phyloP scores from a whole-genome alignment of 2,797 vertebrate species.

The Pipistrellus pipistrellus region DNA sequence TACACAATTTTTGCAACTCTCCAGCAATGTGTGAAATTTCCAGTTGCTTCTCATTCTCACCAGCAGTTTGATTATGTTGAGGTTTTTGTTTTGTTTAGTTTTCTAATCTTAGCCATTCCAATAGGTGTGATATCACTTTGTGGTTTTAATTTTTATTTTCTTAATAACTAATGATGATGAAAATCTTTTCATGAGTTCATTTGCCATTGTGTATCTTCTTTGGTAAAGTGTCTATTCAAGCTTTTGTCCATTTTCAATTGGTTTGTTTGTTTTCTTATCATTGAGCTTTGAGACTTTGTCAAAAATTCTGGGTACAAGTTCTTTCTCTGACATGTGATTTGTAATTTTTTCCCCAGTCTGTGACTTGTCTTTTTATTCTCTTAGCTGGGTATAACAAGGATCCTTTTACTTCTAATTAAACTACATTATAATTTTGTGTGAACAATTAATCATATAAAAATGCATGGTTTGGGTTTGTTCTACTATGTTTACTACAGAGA shows the following conservation, averaged over 20 bases:
- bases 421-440: background rate
- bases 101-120: background rate
- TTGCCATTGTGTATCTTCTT: background rate
- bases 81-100: background rate
- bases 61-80: background rate
- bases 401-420: slow-evolving; percentile 28
- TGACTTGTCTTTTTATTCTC: background rate
- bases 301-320: background rate
- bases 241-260: background rate
- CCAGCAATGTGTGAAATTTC: background rate
- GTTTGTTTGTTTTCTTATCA: slow-evolving; percentile 13
- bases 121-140: background rate
- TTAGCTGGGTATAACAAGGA: background rate
- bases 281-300: background rate
- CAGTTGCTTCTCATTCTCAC: background rate
- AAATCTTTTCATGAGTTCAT: background rate
- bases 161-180: background rate
- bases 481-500: background rate
- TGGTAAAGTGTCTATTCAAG: background rate
- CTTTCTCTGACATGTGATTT: background rate
- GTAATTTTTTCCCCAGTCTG: background rate
- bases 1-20: background rate
- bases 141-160: background rate
- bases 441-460: background rate
- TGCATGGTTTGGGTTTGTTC: background rate